These are phyloP conservation scores for Micrasema minimum DNA, from an alignment of 1,140 invertebrate species.

Conservation along the genomic window DNA sequence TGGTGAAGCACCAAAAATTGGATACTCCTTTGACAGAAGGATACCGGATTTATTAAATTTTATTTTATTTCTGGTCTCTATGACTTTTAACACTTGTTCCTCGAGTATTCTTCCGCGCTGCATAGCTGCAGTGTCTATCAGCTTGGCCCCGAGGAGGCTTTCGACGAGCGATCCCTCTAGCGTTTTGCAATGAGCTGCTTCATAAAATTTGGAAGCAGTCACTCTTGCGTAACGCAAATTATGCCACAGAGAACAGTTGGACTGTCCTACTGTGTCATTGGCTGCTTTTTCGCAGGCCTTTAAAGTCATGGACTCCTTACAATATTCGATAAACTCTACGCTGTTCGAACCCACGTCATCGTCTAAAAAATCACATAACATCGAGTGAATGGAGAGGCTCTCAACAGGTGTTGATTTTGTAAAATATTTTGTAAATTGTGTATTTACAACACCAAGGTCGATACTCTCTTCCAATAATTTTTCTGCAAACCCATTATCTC, in stretches of 20 bases:
- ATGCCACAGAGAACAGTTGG: conserved; percentile 55
- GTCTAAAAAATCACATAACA: no score
- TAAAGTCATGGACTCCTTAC: no score
- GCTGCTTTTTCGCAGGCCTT: conserved; percentile 31
- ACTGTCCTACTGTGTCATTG: conserved; percentile 49
- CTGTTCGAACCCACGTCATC: no score
- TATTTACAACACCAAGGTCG: no score
- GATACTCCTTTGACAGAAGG: conserved; percentile 42
- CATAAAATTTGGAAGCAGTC: conserved; percentile 60
- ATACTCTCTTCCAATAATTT: no score
- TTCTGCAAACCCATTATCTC: no score
- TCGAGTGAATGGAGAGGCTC: no score
- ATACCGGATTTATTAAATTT: conserved; percentile 48
- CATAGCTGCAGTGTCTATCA: conserved; percentile 55
- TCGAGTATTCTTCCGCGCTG: conserved; percentile 57
- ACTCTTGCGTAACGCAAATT: conserved; percentile 58
- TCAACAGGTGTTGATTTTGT: no score
- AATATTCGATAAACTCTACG: no score
- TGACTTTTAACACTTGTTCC: conserved; percentile 52
- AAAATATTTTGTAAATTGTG: no score
- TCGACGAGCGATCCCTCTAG: conserved; percentile 55
- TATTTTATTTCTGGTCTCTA: conserved; percentile 36
- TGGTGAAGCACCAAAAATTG: conserved; percentile 57
- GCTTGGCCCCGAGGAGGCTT: conserved; percentile 56
- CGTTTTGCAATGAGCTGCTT: conserved; percentile 57